These are phyloP conservation scores for Eutrigla gurnardus DNA, from an alignment of 2,797 vertebrate genomes.

Conservation along the genomic window DNA sequence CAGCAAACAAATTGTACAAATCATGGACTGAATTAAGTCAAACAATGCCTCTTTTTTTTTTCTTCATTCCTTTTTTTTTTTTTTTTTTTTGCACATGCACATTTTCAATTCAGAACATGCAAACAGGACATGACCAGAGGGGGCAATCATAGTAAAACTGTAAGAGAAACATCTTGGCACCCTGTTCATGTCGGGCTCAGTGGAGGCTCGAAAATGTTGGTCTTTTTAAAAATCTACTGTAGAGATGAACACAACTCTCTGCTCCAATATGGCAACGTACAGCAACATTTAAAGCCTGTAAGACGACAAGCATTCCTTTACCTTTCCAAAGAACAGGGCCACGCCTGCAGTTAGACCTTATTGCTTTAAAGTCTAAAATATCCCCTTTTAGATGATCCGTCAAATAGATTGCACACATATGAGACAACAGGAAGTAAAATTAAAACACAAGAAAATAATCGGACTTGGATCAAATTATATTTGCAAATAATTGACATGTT, in stretches of 20 bases:
- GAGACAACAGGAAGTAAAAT: constrained; percentile 32
- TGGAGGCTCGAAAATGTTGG: constrained; percentile 45
- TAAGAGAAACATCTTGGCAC: constrained; percentile 82
- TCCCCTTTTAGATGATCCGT: constrained; percentile 27
- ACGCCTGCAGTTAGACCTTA: constrained; percentile 21
- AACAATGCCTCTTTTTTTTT: constrained; percentile 58
- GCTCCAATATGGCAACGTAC: constrained; percentile 45
- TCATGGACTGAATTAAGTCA: constrained; percentile 63
- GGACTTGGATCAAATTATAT: constrained; percentile 50
- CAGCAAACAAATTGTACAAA: constrained; percentile 67
- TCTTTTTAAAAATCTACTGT: constrained; percentile 14
- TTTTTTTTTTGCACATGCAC: constrained; percentile 82
- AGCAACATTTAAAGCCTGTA: constrained; percentile 16
- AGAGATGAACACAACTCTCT: constrained; percentile 37
- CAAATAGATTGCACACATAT: constrained; percentile 38
- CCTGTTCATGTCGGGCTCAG: constrained; percentile 61
- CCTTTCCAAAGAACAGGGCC: constrained; percentile 27
- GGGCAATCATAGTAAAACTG: constrained; percentile 85
- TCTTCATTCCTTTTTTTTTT: constrained; percentile 17
- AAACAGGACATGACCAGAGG: constrained; percentile 89
- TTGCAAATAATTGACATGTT: constrained; percentile 26
- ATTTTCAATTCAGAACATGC: constrained; percentile 91
- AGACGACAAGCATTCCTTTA: constrained; percentile 43
- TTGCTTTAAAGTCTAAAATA: constrained; percentile 30
- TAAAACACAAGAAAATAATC: constrained; percentile 21